Percentiles rank a stretch among this genome's conserved stretches.
phyloP scores from a whole-genome alignment of 2,113 vertebrate genomes.

The Rhipidura dahli region DNA sequence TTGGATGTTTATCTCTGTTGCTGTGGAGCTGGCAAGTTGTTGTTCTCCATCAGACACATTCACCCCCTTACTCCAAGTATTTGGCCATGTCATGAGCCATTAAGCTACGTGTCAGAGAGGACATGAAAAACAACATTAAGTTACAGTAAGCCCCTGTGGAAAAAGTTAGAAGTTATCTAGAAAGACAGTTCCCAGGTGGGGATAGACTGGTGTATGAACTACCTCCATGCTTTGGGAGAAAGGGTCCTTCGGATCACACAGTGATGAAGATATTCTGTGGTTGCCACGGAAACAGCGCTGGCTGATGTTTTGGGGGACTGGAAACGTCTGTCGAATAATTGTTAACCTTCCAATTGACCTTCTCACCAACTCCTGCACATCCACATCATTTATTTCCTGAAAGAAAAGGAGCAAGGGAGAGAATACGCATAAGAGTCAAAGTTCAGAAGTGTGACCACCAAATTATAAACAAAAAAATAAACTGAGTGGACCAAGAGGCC shows the following conservation, averaged over 20 bases:
- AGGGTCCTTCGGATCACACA: constrained; percentile 95
- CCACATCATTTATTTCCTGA: constrained; percentile 92
- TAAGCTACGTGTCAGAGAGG: not conserved
- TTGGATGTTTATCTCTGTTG: not conserved
- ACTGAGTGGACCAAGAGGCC: not conserved
- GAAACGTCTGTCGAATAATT: constrained; percentile 93
- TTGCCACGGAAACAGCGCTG: constrained; percentile 94
- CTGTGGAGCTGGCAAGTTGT: not conserved
- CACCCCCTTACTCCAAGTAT: not conserved
- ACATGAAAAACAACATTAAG: not conserved
- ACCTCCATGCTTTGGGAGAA: constrained; percentile 95
- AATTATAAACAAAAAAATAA: not conserved
- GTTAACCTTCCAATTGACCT: constrained; percentile 96
- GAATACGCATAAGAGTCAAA: not conserved
- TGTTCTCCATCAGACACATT: not conserved
- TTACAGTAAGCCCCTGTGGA: not conserved
- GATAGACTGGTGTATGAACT: not conserved
- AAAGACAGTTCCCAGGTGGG: not conserved
- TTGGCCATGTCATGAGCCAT: not conserved
- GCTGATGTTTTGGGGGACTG: constrained; percentile 90
- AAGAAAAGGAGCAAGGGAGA: constrained; percentile 40
- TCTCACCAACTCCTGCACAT: constrained; percentile 94
- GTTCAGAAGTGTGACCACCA: not conserved
- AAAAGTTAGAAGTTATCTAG: not conserved
- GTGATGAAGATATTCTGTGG: constrained; percentile 94